Evolutionary conservation across 2,113 vertebrate species (phyloP), one percentile per base, ranked within the genome.

Genomic region (Scatophagus argus): DNA sequence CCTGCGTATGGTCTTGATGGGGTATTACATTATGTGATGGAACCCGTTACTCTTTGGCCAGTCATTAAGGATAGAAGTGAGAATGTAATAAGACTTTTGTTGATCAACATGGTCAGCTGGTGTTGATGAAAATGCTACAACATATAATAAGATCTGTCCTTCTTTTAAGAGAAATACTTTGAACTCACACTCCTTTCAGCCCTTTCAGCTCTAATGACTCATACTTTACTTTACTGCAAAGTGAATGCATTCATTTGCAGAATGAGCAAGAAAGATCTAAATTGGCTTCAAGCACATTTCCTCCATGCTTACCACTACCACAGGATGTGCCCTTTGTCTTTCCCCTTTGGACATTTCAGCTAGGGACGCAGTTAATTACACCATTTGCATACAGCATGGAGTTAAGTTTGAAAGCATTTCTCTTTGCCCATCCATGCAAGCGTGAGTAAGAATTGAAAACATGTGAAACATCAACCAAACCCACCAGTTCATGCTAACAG

Each of bases 161-260:
- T 23, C 46, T 12, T 47, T 47, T 16, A 47, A 46, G 32, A 39
- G 8, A 25, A 62, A 32, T 47, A 25, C 31, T 67, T 70, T 61
- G 5, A n/a, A 36, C 36, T 41, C 16, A 16, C 29, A 4, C 8
- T 41, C n/a, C 34, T 31, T 58, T 74, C 76, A 61, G 19, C 64
- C 56, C 10, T 36, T 44, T 16, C 41, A 23, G 34, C 69, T 73
- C 4, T 12, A 56, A 59, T 72, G 54, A 51, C 52, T 49, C 56
- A 29, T 39, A 64, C 36, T n/a, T n/a, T n/a, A n/a, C 39, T 63
- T 51, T 71, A n/a, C 63, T 81, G 36, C 46, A 39, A 61, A 60
- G 25, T 34, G 63, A 74, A 72, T 64, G 66, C 36, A 79, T 69
- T 73, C 13, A 56, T 70, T 69, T 65, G 63, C 44, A 70, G 72